Base-by-base conservation (phyloP, 2,113 vertebrate species). In the Kryptolebias marmoratus region DNA sequence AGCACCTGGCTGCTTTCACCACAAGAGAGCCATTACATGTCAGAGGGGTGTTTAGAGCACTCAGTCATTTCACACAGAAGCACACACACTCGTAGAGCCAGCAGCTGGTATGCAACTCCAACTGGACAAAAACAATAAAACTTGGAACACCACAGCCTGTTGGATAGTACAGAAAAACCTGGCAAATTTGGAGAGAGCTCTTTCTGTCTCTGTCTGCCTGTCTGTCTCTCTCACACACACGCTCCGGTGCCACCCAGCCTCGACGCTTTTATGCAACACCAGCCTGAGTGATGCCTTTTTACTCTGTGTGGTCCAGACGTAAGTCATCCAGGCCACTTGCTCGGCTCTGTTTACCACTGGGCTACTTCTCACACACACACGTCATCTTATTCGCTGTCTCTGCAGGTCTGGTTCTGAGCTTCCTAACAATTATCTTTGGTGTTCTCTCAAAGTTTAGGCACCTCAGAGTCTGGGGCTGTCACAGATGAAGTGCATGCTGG, bases 361-460 rank as follows among this genome's bases (percentile, higher is more conserved):
- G 66, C 76, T 68, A 57, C 77, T 59, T 70, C 74, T 80, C 2
- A 53, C 67, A 63, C 56, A 56, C 65, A 57, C 64, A 55, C 67
- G 61, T 79, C 86, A 84, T 86, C 77, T 75, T 72, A 44, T 63
- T 44, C 58, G 60, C 64, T 69, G 71, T 80, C 87, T 88, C 76
- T 61, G 52, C 85, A 82, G 90, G 88, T 88, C 89, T 92, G 89
- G 71, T 89, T 84, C 84, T 82, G 80, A 90, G 75, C 66, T 80
- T 85, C 89, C 79, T 89, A 90, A 91, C 85, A 77, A 91, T 93
- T 90, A 92, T 90, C 88, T 87, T 83, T 81, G 73, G 81, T 87
- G 84, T 88, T 86, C 77, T 81, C 87, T 82, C 88, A 77, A 71
- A 83, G 82, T 78, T 67, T 27, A 68, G 80, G 71, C 69, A 84